phyloP scores from a whole-genome alignment of 2,888 invertebrate genomes.

The Cosmopolites sordidus region DNA sequence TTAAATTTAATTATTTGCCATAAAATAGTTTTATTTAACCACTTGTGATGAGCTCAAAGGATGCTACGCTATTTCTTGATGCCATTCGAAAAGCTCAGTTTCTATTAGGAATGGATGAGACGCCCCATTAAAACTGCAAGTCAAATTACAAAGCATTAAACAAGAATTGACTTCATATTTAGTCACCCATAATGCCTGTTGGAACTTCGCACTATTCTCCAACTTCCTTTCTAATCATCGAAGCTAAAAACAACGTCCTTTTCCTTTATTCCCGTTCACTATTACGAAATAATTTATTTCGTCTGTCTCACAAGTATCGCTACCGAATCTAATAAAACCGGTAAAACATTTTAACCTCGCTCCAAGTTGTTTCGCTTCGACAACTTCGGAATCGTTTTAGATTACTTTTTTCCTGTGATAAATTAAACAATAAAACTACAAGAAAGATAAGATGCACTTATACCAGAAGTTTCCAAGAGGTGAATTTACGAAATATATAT shows the following conservation, averaged over 20 bases:
- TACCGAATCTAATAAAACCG: slow-evolving; percentile 4
- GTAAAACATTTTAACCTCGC: slow-evolving; percentile 1
- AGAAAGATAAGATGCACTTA: too few species aligned
- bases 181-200: slow-evolving; percentile 14
- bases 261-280: slow-evolving; percentile 10
- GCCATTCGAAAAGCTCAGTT: too few species aligned
- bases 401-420: background rate
- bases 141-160: slow-evolving; percentile 8
- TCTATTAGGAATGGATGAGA: too few species aligned
- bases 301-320: slow-evolving; percentile 4
- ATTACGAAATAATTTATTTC: slow-evolving; percentile 5
- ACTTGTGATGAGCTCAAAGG: too few species aligned
- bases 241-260: slow-evolving; percentile 14
- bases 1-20: too few species aligned
- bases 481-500: too few species aligned
- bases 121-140: too few species aligned
- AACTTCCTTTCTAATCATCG: slow-evolving; percentile 14
- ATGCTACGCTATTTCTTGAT: too few species aligned
- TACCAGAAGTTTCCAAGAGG: too few species aligned
- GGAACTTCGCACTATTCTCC: slow-evolving; percentile 1
- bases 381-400: background rate
- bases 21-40: too few species aligned
- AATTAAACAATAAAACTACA: too few species aligned
- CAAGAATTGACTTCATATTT: slow-evolving; percentile 11
- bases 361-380: background rate